A percentile compares a stretch with the other conserved stretches of the same genome.
Evolutionary conservation across 30 jellyfish, hydroid and myxozoan genomes (phyloP).

Genomic region (Aurelia sp.): DNA sequence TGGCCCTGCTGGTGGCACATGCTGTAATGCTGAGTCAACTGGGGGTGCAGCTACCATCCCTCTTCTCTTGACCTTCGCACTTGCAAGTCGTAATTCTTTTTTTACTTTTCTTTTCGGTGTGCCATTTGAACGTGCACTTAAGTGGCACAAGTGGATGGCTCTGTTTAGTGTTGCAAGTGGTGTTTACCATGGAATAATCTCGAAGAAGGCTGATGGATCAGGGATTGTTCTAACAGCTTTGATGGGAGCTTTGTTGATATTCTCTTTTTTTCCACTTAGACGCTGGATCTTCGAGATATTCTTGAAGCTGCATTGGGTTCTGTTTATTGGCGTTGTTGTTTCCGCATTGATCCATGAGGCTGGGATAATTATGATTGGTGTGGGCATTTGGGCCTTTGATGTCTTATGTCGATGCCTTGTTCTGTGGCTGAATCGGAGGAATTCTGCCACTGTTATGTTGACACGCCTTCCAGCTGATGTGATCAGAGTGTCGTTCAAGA

Average conservation of each 20-base stretch:
- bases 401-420: slow-evolving; percentile 53
- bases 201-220: slow-evolving; percentile 36
- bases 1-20: slow-evolving; percentile 63
- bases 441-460: slow-evolving; percentile 38
- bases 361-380: slow-evolving; percentile 63
- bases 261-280: slow-evolving; percentile 71
- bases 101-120: slow-evolving; percentile 66
- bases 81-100: slow-evolving; percentile 77
- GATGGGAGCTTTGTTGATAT: slow-evolving; percentile 72
- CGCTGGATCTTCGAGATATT: slow-evolving; percentile 72
- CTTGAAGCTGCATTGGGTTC: slow-evolving; percentile 71
- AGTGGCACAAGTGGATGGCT: slow-evolving; percentile 84
- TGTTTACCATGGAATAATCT: slow-evolving; percentile 69
- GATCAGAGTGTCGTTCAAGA: slow-evolving; percentile 54
- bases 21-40: slow-evolving; percentile 40
- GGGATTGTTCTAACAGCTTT: slow-evolving; percentile 52
- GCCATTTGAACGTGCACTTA: slow-evolving; percentile 78
- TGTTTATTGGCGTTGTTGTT: slow-evolving; percentile 72
- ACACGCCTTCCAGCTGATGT: slow-evolving; percentile 78
- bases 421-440: slow-evolving; percentile 55
- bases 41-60: slow-evolving; percentile 79
- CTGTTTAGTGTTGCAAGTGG: slow-evolving; percentile 76
- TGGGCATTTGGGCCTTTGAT: slow-evolving; percentile 77
- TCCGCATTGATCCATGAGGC: slow-evolving; percentile 76
- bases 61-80: slow-evolving; percentile 64